Conservation (phyloP, 2,113 vertebrate species). For the Aspiorhynchus laticeps region DNA sequence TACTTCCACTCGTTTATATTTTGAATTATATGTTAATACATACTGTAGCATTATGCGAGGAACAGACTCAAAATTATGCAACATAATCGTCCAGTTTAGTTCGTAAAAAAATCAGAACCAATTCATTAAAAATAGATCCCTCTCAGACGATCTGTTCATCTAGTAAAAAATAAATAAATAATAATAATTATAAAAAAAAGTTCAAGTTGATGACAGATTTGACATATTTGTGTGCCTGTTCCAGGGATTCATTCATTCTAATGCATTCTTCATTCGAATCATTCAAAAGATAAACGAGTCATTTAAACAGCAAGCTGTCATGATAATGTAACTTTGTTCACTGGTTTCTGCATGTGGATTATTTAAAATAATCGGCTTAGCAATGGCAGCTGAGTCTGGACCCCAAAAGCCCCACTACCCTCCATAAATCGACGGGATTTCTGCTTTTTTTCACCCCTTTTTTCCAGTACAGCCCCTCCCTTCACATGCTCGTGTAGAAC, state of each 20-base stretch:
- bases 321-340: neutral
- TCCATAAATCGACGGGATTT: neutral
- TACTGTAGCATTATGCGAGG: neutral
- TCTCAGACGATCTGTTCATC: neutral
- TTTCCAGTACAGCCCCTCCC: neutral
- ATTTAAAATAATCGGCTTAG: slow-evolving; percentile 19
- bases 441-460: neutral
- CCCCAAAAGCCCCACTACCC: neutral
- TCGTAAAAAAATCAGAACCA: neutral
- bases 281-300: neutral
- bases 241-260: too few relatives aligned
- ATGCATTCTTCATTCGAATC: neutral
- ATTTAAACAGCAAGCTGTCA: neutral
- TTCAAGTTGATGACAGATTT: neutral
- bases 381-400: neutral
- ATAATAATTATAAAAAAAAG: too few relatives aligned
- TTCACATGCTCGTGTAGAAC: neutral
- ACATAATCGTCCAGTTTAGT: neutral
- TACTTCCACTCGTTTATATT: neutral
- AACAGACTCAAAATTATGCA: neutral
- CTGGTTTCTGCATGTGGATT: neutral
- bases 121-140: neutral
- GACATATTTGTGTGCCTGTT: neutral
- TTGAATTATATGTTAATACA: neutral
- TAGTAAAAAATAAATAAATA: neutral